Base-by-base conservation (phyloP, 2,888 invertebrate species). In the Panorpa germanica region DNA sequence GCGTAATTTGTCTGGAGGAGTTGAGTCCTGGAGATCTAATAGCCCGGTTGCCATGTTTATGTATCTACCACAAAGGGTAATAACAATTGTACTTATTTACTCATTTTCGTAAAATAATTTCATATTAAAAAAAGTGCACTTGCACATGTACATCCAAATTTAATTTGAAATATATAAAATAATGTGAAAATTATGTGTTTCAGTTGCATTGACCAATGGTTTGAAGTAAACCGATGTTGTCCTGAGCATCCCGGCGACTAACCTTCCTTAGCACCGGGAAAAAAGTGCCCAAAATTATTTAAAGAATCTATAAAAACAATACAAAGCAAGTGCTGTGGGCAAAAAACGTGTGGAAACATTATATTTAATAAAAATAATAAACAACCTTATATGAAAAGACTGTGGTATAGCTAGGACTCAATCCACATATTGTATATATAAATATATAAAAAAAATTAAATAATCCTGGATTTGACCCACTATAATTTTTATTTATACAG, bases 201-300 rank as follows among this genome's bases (percentile, higher is more conserved):
- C 67, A 95, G 91, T 57, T 96, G 96, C 67, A 95, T 96, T 64
- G 95, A 96, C 65, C 78, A 82, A 62, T 96, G 96, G 96, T 96
- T 96, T 64, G 86, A 91, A 61, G 83, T 91, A 55, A 96, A 95
- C 67, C 77, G 95, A 59, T 88, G 88, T 49, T 96, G 96, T 65
- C 96, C 96, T 31, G 95, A 95, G 61, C 96, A 96, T 64, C 95
- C 96, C 44, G 82, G 85, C 47, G 93, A 93, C 65, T 90, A 72
- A n/a, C n/a, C n/a, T n/a, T n/a, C n/a, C n/a, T n/a, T n/a, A n/a
- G n/a, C n/a, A n/a, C n/a, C n/a, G n/a, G n/a, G n/a, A n/a, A n/a
- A n/a, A n/a, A n/a, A n/a, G n/a, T n/a, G n/a, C n/a, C n/a, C n/a
- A n/a, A n/a, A n/a, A n/a, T n/a, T n/a, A n/a, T n/a, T n/a, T n/a